Evolutionary conservation across 2,797 vertebrate species (phyloP).

Genomic region (Darevskia nairensis): DNA sequence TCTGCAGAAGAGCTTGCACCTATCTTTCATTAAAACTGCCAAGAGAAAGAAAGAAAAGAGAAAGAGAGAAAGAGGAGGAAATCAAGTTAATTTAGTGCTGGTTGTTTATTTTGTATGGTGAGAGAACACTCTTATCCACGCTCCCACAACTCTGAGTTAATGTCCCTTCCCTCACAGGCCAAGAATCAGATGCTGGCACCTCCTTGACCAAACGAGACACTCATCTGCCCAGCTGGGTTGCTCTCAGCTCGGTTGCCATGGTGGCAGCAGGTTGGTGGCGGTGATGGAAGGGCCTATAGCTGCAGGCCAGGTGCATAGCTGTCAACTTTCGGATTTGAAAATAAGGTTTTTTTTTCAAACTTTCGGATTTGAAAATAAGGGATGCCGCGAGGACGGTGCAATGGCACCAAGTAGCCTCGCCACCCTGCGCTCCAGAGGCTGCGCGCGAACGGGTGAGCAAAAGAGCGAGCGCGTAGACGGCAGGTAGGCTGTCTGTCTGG

Average conservation of each 20-base stretch:
- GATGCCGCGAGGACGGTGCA: no score
- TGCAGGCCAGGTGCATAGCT: not conserved
- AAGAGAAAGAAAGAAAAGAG: constrained; percentile 37
- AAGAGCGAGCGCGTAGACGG: no score
- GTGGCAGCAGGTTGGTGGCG: no score
- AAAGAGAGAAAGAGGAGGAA: no score
- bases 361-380: no score
- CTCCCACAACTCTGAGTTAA: not conserved
- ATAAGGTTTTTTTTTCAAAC: no score
- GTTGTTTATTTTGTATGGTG: rapidly evolving
- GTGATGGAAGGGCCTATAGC: no score
- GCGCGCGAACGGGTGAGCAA: no score
- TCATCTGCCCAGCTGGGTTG: not conserved
- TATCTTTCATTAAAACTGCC: constrained; percentile 97
- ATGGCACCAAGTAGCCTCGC: no score
- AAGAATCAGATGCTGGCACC: not conserved
- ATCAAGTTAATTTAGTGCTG: not conserved
- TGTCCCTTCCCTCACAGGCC: not conserved
- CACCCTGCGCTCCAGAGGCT: no score
- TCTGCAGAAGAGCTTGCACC: constrained; percentile 97
- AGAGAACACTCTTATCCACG: not conserved
- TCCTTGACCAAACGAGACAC: not conserved
- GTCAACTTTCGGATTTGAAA: no score
- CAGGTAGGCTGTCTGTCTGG: no score
- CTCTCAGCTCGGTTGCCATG: not conserved